Base-by-base conservation (phyloP, 1,140 invertebrate species). In the Tetramorium alpestre region DNA sequence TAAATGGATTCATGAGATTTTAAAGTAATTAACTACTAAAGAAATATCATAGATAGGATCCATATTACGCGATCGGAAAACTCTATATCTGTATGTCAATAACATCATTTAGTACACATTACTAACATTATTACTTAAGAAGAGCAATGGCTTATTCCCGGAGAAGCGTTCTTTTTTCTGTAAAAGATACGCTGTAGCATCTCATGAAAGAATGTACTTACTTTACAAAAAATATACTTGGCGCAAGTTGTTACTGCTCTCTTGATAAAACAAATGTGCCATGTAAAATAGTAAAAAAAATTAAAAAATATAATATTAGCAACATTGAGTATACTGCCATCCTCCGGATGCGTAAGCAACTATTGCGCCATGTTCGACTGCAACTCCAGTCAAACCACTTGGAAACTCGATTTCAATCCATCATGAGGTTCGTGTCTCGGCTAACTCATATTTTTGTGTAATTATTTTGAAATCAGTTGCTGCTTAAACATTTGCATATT, bases 321-420 rank as follows among this genome's bases (percentile, higher is more conserved):
- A 70, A 56, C 65, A 60, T 91, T 91, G 92, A 94, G 87, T 85
- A 86, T 91, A 93, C 88, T 92, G 94, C 94, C 94, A 95, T 95
- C 94, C 67, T 67, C 62, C 94, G 94, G 88, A 72, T 69, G 89
- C 73, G 41, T 85, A 78, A 54, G 87, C 89, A 95, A 94, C 84
- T 86, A 38, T 81, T 82, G 76, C 89, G 88, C 91, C 75, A 18
- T 41, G 69, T 84, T 84, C 89, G 49, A 62, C 73, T 72, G 85
- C 90, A 41, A 73, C 86, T 88, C 62, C 76, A 58, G 22, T 64
- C 54, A 70, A 84, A 65, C 86, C 44, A 81, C 62, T 89, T 78
- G 86, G 70, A 78, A 87, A 28, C 41, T 54, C 54, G 47, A 62
- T 47, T 56, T 28, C 72, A 67, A 51, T 86, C 69, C 56, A 88